These are phyloP conservation scores for Borostomias antarcticus DNA, from an alignment of 2,797 vertebrate genomes.

Conservation along the genomic window DNA sequence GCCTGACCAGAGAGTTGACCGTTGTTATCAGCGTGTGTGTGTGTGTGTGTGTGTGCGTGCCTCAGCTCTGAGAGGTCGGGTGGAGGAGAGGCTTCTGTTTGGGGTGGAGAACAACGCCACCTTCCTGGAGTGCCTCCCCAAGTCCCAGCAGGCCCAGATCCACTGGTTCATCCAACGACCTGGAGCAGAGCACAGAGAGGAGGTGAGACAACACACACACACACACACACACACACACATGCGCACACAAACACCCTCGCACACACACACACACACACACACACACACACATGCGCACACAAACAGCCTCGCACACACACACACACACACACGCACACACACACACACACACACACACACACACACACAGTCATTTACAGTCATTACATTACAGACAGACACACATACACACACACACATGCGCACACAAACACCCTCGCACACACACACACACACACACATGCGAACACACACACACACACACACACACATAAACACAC, in stretches of 20 bases:
- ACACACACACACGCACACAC: neutral
- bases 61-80: conserved; percentile 78
- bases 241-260: neutral
- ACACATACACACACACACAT: neutral
- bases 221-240: neutral
- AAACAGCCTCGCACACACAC: conserved; percentile 8
- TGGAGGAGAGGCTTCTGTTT: conserved; percentile 93
- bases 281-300: neutral
- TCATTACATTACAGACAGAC: neutral
- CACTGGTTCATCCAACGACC: conserved; percentile 75
- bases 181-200: conserved; percentile 80
- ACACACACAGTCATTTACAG: no score
- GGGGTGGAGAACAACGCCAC: conserved; percentile 97
- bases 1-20: neutral
- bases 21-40: conserved; percentile 3
- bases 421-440: neutral
- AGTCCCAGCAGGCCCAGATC: conserved; percentile 91
- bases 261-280: conserved; percentile 12
- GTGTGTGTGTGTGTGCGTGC: conserved; percentile 22
- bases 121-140: conserved; percentile 96
- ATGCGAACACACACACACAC: no score
- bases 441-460: neutral
- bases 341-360: conserved; percentile 14
- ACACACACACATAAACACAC: no score
- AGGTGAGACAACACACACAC: conserved; percentile 77